Percentiles rank a stretch among this genome's conserved stretches.
phyloP scores from a whole-genome alignment of 2,888 invertebrate species.

The Lepeophtheirus nordmannii region DNA sequence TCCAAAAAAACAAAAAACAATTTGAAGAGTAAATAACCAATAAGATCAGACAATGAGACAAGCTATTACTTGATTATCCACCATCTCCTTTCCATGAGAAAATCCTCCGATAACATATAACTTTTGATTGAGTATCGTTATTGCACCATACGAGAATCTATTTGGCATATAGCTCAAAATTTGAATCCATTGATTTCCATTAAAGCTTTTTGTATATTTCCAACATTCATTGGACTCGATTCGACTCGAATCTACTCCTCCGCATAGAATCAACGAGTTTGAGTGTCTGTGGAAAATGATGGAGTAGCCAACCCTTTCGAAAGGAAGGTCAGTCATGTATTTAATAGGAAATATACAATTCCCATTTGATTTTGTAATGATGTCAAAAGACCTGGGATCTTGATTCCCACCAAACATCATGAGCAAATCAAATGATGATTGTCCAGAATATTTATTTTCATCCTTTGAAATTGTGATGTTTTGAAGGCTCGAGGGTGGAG shows the following conservation, averaged over 20 bases:
- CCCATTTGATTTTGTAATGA: not conserved
- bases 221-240: not conserved
- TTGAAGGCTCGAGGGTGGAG: no score
- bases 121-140: not conserved
- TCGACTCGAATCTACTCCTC: not conserved
- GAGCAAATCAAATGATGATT: not conserved
- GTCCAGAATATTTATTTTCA: no score
- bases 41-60: no score
- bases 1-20: not conserved
- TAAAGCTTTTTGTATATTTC: not conserved
- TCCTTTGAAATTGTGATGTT: no score
- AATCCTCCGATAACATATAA: not conserved
- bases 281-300: not conserved
- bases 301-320: not conserved
- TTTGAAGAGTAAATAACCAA: no score
- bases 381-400: not conserved
- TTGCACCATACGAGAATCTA: not conserved
- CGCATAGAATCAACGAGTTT: not conserved
- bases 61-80: not conserved
- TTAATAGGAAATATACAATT: not conserved
- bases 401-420: slow-evolving; percentile 1
- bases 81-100: not conserved
- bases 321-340: not conserved
- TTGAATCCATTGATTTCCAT: not conserved
- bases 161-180: not conserved